Conservation (phyloP, 2,797 vertebrate species). For the Dromococcyx pavoninus region DNA sequence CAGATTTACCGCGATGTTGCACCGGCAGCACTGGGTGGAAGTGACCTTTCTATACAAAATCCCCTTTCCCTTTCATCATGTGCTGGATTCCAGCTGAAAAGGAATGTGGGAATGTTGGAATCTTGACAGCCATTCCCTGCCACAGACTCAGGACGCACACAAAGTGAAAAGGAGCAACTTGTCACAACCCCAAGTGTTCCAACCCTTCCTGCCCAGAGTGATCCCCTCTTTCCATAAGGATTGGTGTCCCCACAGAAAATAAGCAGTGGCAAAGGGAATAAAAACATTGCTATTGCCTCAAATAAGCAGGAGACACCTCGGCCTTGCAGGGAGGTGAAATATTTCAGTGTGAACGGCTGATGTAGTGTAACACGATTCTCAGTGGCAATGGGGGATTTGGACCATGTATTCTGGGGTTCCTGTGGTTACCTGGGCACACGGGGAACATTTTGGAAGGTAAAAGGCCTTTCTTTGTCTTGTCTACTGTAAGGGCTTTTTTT, state of each 20-base stretch:
- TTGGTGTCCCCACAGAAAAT: background rate
- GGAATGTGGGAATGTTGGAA: no score
- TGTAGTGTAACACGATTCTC: background rate
- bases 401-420: background rate
- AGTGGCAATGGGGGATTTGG: background rate
- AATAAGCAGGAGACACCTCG: background rate
- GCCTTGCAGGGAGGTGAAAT: background rate
- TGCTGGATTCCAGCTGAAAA: background rate
- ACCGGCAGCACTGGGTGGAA: no score
- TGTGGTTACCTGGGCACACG: background rate
- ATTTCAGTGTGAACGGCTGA: background rate
- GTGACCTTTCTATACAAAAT: background rate
- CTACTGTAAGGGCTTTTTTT: background rate
- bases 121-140: no score
- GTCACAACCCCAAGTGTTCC: background rate
- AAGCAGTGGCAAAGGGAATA: background rate
- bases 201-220: background rate
- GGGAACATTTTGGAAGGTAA: background rate
- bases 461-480: background rate
- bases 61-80: rapidly evolving
- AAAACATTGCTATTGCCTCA: background rate
- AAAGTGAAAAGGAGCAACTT: background rate
- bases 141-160: background rate
- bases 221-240: background rate
- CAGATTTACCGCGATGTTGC: background rate